phyloP scores from a whole-genome alignment of 2,113 vertebrate genomes.

The Spheniscus mendiculus region DNA sequence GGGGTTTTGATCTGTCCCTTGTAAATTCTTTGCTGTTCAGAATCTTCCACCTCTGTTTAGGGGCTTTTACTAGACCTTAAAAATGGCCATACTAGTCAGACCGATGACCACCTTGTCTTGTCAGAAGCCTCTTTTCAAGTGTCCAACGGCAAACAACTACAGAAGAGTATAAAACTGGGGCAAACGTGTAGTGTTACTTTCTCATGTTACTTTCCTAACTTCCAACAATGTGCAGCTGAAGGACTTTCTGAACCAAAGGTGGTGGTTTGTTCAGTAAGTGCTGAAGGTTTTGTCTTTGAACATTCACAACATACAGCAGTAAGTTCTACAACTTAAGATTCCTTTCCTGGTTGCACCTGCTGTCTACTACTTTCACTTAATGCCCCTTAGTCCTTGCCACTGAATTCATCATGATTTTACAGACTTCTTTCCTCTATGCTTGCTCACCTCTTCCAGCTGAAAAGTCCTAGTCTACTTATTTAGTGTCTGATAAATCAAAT shows the following conservation, averaged over 20 bases:
- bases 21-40: neutral
- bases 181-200: neutral
- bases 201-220: neutral
- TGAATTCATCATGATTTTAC: neutral
- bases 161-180: neutral
- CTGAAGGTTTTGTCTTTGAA: neutral
- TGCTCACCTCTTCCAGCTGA: neutral
- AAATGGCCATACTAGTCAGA: neutral
- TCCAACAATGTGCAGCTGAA: neutral
- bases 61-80: neutral
- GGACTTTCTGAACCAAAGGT: neutral
- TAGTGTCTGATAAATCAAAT: neutral
- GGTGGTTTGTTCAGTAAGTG: neutral
- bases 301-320: neutral
- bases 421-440: neutral
- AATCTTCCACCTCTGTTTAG: neutral
- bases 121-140: neutral
- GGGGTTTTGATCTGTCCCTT: neutral
- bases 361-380: neutral
- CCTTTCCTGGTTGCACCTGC: neutral
- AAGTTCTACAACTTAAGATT: neutral
- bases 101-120: neutral
- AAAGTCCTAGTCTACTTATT: neutral
- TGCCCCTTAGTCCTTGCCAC: neutral
- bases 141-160: neutral